Base-by-base conservation (phyloP, 1,140 invertebrate species). In the Listronotus bonariensis region DNA sequence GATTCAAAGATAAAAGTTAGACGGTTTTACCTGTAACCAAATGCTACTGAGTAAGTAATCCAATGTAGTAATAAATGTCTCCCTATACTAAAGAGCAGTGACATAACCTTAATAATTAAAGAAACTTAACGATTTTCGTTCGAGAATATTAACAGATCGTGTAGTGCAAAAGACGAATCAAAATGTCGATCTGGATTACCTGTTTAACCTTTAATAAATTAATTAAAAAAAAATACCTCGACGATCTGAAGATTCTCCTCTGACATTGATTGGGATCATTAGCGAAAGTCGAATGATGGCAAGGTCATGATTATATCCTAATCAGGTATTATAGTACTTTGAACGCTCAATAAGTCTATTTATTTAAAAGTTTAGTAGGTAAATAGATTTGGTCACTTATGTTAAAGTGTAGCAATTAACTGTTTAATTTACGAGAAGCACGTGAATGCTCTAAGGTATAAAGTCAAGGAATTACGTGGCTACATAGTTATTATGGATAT, bases 101-200 rank as follows among this genome's bases (percentile, higher is more conserved):
- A 36, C 34, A 12, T 36, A 36, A 36, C 34, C 34, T 36, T 36
- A 36, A 36, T 36, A 36, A 36, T 36, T 36, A 12, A 36, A 36
- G 8, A 10, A 9, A 3, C 8, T 36, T 36, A 36, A 36, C 8
- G 34, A 36, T 36, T 36, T 36, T 52, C 31, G 32, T 34, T 36
- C 6, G 26, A 6, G 26, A 26, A 14, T 26, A 52, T 52, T 26
- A 52, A 52, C 36, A 34, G 26, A 52, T 52, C 49, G n/a, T 36
- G 49, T 32, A 52, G 36, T 14, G 49, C 49, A 34, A 52, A 52
- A 52, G 11, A 12, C 46, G 31, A 11, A 49, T 0, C n/a, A 9
- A 52, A 52, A 52, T 52, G 49, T 52, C 49, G 49, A 52, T 52
- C 26, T 52, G 31, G 49, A 52, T 52, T 52, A 38, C n/a, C 26